A percentile compares a stretch with the other conserved stretches of the same genome.
Conservation (phyloP, 2,113 vertebrate genomes). For the Equus quagga region DNA sequence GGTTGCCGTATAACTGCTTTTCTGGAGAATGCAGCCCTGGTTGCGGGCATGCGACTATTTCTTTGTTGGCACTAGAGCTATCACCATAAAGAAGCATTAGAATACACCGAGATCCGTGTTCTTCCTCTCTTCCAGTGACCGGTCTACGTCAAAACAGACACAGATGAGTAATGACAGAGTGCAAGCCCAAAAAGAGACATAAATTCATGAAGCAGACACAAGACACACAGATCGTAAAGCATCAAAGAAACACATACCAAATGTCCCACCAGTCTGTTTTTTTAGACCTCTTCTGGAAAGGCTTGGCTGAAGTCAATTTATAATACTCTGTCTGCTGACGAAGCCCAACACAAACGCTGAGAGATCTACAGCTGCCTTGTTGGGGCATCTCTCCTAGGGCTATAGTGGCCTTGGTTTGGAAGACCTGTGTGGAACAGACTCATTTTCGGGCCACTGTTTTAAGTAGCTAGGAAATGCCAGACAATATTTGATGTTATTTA, state of each 20-base stretch:
- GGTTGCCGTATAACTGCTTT: neutral
- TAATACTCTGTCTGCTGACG: neutral
- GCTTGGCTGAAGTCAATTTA: neutral
- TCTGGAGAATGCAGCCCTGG: constrained; percentile 15
- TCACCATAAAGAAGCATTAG: constrained; percentile 25
- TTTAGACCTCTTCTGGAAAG: constrained; percentile 1
- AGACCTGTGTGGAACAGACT: neutral
- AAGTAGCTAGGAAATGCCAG: neutral
- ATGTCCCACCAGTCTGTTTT: neutral
- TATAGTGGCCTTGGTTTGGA: neutral
- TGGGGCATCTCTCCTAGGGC: neutral
- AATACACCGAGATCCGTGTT: neutral
- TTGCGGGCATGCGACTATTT: neutral
- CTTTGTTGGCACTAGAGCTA: constrained; percentile 20
- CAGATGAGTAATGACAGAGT: constrained; percentile 9
- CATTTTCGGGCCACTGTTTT: neutral
- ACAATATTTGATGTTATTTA: constrained; percentile 34
- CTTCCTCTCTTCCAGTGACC: neutral
- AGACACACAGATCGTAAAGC: constrained; percentile 46
- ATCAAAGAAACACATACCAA: constrained; percentile 26
- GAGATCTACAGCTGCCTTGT: neutral
- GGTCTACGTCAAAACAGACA: constrained; percentile 53
- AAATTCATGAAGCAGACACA: constrained; percentile 51
- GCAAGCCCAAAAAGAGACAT: constrained; percentile 29
- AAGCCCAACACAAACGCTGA: neutral